A percentile compares a stretch with the other conserved stretches of the same genome.
Evolutionary conservation across 2,797 vertebrate species (phyloP).

Genomic region (Linurgus olivaceus): DNA sequence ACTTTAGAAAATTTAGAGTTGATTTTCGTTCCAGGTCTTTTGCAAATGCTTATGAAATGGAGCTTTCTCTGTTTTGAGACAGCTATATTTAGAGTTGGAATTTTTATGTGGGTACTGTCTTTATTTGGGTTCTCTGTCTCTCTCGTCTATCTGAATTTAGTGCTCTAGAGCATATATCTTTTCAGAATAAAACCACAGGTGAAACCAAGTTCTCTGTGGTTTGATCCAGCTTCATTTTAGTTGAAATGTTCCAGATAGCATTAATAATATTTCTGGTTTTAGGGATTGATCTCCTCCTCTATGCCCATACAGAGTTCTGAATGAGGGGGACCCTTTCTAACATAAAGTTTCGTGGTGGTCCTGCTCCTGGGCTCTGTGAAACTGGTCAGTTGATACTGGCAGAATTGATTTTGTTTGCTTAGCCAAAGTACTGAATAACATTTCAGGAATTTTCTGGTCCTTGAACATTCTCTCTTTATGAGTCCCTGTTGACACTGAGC

Average conservation of each 20-base stretch:
- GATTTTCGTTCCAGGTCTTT: background rate
- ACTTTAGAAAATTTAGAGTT: background rate
- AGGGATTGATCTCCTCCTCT: background rate
- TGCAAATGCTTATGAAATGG: background rate
- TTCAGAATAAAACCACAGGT: background rate
- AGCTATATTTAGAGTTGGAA: background rate
- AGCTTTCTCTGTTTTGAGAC: background rate
- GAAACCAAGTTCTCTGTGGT: background rate
- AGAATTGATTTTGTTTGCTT: background rate
- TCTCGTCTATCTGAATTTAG: background rate
- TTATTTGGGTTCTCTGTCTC: background rate
- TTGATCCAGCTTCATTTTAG: background rate
- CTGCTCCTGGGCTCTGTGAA: background rate
- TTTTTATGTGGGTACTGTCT: background rate
- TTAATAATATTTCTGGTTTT: background rate
- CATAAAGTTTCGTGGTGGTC: background rate
- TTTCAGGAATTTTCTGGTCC: constrained; percentile 17
- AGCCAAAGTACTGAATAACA: background rate
- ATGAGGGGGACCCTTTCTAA: background rate
- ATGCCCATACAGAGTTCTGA: background rate
- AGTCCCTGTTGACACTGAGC: background rate
- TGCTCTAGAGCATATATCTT: background rate
- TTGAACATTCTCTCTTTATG: background rate
- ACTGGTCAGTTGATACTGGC: background rate
- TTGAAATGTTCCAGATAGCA: background rate